Evolutionary conservation across 2,888 invertebrate genomes (phyloP).

Genomic region (Capitulum mitella): DNA sequence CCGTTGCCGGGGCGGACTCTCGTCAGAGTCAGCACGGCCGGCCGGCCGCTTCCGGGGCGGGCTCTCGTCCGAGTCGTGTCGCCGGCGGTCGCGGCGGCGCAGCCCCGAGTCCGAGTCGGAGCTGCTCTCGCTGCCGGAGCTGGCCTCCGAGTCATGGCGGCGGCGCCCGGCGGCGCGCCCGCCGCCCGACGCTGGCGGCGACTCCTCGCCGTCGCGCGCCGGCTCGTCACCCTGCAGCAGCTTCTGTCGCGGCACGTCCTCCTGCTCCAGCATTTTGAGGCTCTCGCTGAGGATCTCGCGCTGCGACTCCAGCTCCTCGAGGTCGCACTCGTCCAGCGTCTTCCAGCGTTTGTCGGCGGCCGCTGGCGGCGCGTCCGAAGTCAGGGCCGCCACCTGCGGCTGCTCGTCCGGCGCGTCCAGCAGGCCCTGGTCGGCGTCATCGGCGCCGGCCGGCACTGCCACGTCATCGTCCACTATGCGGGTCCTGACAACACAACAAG

Average conservation of each 20-base stretch:
- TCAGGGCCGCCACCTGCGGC: background rate
- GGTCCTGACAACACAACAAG: conserved; percentile 31
- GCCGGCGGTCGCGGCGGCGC: background rate
- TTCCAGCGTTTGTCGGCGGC: conserved; percentile 7
- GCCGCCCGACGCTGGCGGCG: background rate
- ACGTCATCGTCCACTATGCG: conserved; percentile 33
- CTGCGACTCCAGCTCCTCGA: conserved; percentile 26
- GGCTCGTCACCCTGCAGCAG: background rate
- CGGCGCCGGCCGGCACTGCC: background rate
- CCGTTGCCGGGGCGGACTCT: background rate
- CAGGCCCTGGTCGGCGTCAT: background rate
- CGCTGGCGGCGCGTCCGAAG: background rate
- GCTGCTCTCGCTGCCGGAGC: conserved; percentile 1
- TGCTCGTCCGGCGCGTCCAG: background rate
- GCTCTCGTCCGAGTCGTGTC: background rate
- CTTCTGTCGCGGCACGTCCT: background rate
- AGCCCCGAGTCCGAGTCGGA: background rate
- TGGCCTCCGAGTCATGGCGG: background rate
- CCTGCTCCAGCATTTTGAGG: conserved; percentile 7
- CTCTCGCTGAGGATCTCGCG: conserved; percentile 22
- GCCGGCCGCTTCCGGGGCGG: background rate
- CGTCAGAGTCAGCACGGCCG: too few relatives aligned
- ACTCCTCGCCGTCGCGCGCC: background rate
- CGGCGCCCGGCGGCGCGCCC: background rate
- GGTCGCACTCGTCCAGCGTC: conserved; percentile 24